Percentiles rank a stretch among this genome's conserved stretches.
phyloP scores from a whole-genome alignment of 2,797 vertebrate species.

The Pipistrellus kuhlii region DNA sequence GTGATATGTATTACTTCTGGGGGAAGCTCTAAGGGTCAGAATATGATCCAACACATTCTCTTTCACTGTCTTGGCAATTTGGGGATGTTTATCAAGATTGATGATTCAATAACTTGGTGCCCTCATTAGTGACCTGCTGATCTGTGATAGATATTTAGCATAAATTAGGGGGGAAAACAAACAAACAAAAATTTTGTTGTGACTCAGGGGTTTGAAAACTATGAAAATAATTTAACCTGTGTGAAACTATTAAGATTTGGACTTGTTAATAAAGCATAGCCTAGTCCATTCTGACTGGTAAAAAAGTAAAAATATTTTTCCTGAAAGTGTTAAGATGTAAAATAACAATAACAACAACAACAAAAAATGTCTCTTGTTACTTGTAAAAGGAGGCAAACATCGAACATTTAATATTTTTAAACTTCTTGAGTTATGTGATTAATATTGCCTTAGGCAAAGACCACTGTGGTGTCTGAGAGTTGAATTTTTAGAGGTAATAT shows the following conservation, averaged over 20 bases:
- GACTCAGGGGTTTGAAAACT: background rate
- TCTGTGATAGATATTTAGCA: background rate
- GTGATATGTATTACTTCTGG: background rate
- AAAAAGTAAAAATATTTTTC: conserved; percentile 4
- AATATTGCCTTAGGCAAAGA: background rate
- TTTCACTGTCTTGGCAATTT: background rate
- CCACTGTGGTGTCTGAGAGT: background rate
- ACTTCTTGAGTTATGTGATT: background rate
- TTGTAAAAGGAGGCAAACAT: background rate
- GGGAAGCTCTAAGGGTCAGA: background rate
- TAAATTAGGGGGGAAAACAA: background rate
- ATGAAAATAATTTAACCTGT: background rate
- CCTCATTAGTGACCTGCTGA: background rate
- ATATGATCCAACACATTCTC: background rate
- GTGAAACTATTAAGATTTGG: background rate
- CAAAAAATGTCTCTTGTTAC: background rate
- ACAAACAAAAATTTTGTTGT: background rate
- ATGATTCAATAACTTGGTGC: background rate
- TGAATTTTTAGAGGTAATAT: conserved; percentile 35
- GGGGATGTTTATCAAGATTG: background rate
- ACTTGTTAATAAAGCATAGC: background rate
- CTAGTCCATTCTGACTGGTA: background rate
- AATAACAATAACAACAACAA: background rate
- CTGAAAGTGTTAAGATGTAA: background rate
- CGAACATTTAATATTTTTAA: background rate